These are phyloP conservation scores for Hemiprocne comata DNA, from an alignment of 2,113 vertebrate genomes.

Conservation along the genomic window DNA sequence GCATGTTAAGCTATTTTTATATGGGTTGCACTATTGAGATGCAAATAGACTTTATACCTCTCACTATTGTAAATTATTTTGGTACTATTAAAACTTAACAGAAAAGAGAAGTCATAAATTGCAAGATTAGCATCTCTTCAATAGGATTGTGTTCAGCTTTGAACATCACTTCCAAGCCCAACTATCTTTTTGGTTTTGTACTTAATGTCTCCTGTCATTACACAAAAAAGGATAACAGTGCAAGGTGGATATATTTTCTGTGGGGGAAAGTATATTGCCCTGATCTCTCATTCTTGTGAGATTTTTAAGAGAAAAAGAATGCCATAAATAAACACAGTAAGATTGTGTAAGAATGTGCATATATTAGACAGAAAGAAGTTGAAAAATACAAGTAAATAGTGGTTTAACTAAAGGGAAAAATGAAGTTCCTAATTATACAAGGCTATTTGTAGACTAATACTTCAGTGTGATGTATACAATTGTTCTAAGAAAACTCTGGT, in stretches of 20 bases:
- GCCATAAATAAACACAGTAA: neutral
- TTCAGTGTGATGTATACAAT: neutral
- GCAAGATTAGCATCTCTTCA: neutral
- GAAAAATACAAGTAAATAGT: neutral
- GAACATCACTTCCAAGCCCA: neutral
- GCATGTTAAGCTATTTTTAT: neutral
- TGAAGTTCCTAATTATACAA: neutral
- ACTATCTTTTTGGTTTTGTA: neutral
- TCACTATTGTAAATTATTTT: neutral
- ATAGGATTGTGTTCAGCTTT: neutral
- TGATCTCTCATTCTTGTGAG: neutral
- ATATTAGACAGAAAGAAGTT: neutral
- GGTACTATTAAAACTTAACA: neutral
- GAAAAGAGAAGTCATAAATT: neutral
- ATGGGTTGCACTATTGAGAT: neutral
- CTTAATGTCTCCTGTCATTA: neutral
- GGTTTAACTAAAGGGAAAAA: neutral
- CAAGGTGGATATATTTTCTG: accelerated
- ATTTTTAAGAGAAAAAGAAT: neutral
- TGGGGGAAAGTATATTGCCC: neutral
- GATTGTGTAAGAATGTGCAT: neutral
- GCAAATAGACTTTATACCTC: neutral
- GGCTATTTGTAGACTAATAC: neutral
- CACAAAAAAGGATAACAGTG: neutral
- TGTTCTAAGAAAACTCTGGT: neutral